A percentile compares a stretch with the other conserved stretches of the same genome.
Conservation (phyloP, 2,797 vertebrate genomes). For the Pantherophis alleghaniensis region DNA sequence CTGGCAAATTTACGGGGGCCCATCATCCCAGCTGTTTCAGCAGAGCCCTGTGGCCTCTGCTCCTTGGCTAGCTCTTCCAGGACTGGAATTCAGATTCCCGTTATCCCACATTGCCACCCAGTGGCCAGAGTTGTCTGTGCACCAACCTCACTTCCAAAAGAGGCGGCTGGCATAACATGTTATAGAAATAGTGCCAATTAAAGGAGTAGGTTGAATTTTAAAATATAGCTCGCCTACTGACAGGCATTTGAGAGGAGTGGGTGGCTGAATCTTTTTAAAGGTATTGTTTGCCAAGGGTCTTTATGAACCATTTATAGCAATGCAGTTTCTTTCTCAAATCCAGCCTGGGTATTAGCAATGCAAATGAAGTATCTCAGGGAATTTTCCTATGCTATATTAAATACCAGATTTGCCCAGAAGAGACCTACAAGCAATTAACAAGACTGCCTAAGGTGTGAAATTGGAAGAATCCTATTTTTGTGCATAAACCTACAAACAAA, state of each 20-base stretch:
- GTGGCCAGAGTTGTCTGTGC: not conserved
- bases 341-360: not conserved
- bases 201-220: not conserved
- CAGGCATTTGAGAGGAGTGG: not conserved
- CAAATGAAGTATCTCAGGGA: slow-evolving; percentile 8
- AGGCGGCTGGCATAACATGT: not conserved
- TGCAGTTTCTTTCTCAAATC: not conserved
- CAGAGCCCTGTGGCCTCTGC: not conserved
- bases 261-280: not conserved
- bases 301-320: not conserved
- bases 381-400: slow-evolving; percentile 22
- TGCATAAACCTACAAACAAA: not conserved
- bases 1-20: no score
- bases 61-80: no score
- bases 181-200: not conserved
- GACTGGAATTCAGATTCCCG: not conserved
- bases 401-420: slow-evolving; percentile 12
- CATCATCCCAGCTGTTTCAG: not conserved
- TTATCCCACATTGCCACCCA: slow-evolving; percentile 12
- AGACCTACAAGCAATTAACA: not conserved
- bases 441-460: not conserved
- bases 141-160: not conserved
- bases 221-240: not conserved
- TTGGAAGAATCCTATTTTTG: not conserved
- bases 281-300: not conserved